Evolutionary conservation across 2,888 invertebrate genomes (phyloP).

Genomic region (Tribolium freemani): DNA sequence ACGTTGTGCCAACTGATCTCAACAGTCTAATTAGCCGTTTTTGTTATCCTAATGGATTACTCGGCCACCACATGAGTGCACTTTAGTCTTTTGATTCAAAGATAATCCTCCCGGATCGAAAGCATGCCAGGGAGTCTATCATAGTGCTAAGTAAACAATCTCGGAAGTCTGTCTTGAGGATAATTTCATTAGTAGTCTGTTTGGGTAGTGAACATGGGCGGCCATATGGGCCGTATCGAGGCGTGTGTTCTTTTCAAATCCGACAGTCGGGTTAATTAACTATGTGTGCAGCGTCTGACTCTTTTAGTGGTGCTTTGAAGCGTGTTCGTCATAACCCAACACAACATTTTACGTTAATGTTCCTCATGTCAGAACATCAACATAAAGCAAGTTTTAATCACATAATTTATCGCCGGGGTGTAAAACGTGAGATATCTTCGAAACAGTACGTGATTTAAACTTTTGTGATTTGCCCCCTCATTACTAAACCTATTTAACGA

Average conservation of each 20-base stretch:
- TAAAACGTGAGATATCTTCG: slow-evolving; percentile 29
- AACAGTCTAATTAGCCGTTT: background rate
- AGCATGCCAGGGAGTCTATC: slow-evolving; percentile 19
- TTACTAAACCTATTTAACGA: background rate
- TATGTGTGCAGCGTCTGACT: slow-evolving; percentile 16
- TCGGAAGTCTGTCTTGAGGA: slow-evolving; percentile 16
- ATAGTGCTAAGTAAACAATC: slow-evolving; percentile 26
- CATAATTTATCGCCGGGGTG: slow-evolving; percentile 33
- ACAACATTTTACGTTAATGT: slow-evolving; percentile 35
- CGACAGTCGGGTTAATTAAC: slow-evolving; percentile 26
- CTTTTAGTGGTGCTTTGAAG: slow-evolving; percentile 16
- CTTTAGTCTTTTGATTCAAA: background rate
- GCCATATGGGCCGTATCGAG: slow-evolving; percentile 9
- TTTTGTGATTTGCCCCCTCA: background rate
- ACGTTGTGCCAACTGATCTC: background rate
- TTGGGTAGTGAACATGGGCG: slow-evolving; percentile 3
- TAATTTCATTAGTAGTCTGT: slow-evolving; percentile 25
- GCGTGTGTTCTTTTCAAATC: slow-evolving; percentile 17
- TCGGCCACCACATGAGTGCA: slow-evolving; percentile 10
- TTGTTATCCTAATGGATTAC: background rate
- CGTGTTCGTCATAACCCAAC: slow-evolving; percentile 15
- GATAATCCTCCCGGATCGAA: slow-evolving; percentile 6
- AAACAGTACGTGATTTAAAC: slow-evolving; percentile 25
- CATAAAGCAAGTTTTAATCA: slow-evolving; percentile 36
- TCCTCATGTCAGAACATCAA: slow-evolving; percentile 16